Evolutionary conservation across 2,797 vertebrate species (phyloP), one percentile per base, ranked within the genome.

Genomic region (Rhincodon typus): DNA sequence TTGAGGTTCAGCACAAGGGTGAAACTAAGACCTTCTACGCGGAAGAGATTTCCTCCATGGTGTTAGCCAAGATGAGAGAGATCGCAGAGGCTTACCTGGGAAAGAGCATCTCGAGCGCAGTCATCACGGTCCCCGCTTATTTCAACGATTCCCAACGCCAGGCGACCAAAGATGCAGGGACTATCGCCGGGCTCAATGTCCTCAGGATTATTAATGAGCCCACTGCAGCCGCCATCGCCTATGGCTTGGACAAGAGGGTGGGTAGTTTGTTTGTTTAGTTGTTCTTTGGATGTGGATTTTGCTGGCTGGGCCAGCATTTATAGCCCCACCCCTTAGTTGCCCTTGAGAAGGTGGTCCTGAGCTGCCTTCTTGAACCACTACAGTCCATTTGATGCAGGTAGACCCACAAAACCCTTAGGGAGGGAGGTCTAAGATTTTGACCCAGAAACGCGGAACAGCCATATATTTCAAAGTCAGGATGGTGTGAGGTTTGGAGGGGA

Each of bases 41-140:
- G 38, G 94, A 95, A 70, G 94, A 95, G n/a, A 95, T 95, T 23
- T 95, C 94, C 94, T 95, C 94, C 70, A 95, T 95, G 94, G 94
- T 95, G 53, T 34, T 91, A 4, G 15, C 57, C 87, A 90, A 90
- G 46, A 90, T 90, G 87, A 90, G 57, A 50, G 94, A 95, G 53
- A 96, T 96, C 0, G 97, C 97, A 0, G 97, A 97, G 96, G 96
- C 97, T 82, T 97, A 97, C 96, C 96, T 97, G 0, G 97, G 97
- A 57, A 96, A 96, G 2, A 96, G 96, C 74, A 97, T 97, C 25
- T 15, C 34, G 25, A 95, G 82, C 62, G 82, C 87, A 5, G 95
- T 95, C 34, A 95, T 95, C 95, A 95, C 95, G 2, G 95, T 95
- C 79, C 95, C 95, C 30, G 82, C 95, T 50, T 95, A 95, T 30